These are phyloP conservation scores for Cotesia glomerata DNA, from an alignment of 1,140 invertebrate species.

Conservation along the genomic window DNA sequence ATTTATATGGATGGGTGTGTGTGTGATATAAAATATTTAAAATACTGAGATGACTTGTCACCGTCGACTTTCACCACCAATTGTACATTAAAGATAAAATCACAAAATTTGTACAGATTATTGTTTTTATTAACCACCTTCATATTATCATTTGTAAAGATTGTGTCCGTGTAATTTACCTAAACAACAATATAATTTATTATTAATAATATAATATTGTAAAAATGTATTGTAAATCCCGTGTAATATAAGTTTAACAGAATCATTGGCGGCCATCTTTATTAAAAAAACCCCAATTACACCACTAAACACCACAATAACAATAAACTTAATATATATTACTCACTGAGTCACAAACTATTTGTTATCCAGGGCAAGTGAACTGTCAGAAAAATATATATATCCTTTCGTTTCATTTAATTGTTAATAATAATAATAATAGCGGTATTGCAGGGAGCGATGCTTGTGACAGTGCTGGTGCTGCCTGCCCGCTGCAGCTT, in stretches of 20 bases:
- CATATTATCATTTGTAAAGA: too few species aligned
- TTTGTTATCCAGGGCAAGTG: neutral
- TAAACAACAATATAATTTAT: neutral
- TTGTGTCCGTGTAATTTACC: too few species aligned
- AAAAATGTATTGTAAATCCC: neutral
- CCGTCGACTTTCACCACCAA: neutral
- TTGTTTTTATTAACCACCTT: too few species aligned
- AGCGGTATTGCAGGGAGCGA: too few species aligned
- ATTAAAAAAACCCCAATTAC: too few species aligned
- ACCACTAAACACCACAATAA: slow-evolving; percentile 4
- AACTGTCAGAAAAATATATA: neutral
- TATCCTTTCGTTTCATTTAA: neutral
- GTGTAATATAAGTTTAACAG: neutral
- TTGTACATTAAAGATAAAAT: too few species aligned
- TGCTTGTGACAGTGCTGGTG: too few species aligned
- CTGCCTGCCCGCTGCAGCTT: too few species aligned
- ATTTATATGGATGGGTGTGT: neutral
- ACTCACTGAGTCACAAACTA: slow-evolving; percentile 12
- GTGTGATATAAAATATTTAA: neutral
- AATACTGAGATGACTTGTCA: neutral
- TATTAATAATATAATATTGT: neutral
- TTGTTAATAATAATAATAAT: neutral
- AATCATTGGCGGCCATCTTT: slow-evolving; percentile 30
- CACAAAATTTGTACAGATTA: too few species aligned
- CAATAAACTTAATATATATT: neutral